Evolutionary conservation across 2,888 invertebrate genomes (phyloP), one percentile per base, ranked within the genome.

Genomic region (Drosophila quinaria): DNA sequence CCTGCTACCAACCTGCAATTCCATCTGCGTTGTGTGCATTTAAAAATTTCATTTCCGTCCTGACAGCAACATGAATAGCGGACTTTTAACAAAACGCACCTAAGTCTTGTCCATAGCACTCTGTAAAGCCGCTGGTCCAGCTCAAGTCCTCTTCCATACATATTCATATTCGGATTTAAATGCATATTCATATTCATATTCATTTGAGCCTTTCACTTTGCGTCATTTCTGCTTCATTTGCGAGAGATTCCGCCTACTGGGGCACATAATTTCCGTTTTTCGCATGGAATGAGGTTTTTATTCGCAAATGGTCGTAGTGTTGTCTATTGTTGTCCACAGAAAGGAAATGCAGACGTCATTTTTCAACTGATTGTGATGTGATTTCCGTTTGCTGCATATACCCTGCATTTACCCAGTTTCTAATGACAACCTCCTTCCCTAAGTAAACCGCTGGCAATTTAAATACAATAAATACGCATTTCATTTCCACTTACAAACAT

Each of bases 391-490:
- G 52, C 83, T 78, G 80, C 82, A 85, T 72, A 35, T n/a, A n/a
- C 35, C 35, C 35, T 35, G 35, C 11, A 35, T 35, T 11, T 35
- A 68, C 69, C 70, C 79, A 37, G 51, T 41, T 51, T 31, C 55
- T 58, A 62, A 63, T 60, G 67, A 75, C 69, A 68, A 64, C 52
- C 66, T 37, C 58, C 42, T 46, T 44, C 50, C 51, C 49, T 55
- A 15, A 35, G 67, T 46, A 70, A 73, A 70, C 51, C 64, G 60
- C 54, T 63, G 74, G 70, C 80, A 82, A 87, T 84, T 85, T 85
- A 87, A 84, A 84, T 87, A 87, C 85, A 87, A 87, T 84, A 84
- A 84, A 84, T 84, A 82, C 87, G 84, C 84, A 84, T 84, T 87
- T 84, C 85, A 75, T 84, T 87, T 85, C 80, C 84, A 84, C 87